Conservation (phyloP, 2,888 invertebrate genomes). For the Trichopria drosophilae region DNA sequence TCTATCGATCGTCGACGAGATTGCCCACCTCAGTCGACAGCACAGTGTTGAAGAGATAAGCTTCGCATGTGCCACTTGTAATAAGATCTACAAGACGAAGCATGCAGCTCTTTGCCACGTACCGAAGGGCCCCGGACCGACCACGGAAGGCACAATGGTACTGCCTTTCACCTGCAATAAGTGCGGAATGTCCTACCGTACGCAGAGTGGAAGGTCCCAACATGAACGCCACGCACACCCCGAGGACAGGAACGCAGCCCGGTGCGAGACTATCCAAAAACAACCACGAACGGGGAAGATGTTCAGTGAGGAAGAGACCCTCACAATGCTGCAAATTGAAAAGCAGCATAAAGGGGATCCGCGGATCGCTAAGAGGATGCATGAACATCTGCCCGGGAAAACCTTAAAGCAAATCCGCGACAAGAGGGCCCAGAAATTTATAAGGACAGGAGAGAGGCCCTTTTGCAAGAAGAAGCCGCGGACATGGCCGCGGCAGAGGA, state of each 20-base stretch:
- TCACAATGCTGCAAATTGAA: conserved; percentile 27
- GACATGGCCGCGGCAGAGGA: too few species aligned
- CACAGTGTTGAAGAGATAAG: conserved; percentile 6
- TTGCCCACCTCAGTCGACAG: conserved; percentile 16
- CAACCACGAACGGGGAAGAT: too few species aligned
- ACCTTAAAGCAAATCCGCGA: conserved; percentile 27
- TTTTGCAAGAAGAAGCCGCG: too few species aligned
- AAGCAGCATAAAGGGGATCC: conserved; percentile 10
- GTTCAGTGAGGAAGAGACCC: too few species aligned
- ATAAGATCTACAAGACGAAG: conserved; percentile 21
- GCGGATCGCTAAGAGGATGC: conserved; percentile 14
- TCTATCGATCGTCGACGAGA: conserved; percentile 22
- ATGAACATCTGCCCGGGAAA: conserved; percentile 11
- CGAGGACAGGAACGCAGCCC: conserved; percentile 5
- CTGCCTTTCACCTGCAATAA: conserved; percentile 16
- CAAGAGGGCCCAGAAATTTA: conserved; percentile 21
- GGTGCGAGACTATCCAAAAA: conserved; percentile 14
- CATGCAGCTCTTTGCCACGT: conserved; percentile 33
- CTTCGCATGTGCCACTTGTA: conserved; percentile 25
- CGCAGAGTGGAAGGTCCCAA: too few species aligned
- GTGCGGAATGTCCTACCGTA: too few species aligned
- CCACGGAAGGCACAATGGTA: too few species aligned
- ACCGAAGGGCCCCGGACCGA: conserved; percentile 30
- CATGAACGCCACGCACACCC: too few species aligned
- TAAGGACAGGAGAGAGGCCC: too few species aligned